phyloP scores from a whole-genome alignment of 2,797 vertebrate species.

The Acipenser ruthenus region DNA sequence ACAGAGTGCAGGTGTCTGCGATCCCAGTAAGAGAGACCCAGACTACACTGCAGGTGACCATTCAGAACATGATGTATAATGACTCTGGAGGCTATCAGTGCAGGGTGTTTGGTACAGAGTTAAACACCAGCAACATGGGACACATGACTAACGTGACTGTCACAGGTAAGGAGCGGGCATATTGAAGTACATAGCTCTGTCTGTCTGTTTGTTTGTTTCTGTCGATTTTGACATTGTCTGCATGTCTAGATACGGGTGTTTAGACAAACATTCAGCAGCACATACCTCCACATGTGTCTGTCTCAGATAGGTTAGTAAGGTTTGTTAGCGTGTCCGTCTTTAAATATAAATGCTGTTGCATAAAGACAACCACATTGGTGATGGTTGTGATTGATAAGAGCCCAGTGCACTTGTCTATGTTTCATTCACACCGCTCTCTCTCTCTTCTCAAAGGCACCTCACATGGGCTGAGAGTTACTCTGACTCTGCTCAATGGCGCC shows the following conservation, averaged over 20 bases:
- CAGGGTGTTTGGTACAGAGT: slow-evolving; percentile 19
- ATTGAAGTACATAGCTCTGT: neutral
- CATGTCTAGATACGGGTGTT: neutral
- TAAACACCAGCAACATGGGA: slow-evolving; percentile 14
- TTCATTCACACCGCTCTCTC: neutral
- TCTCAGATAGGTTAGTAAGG: no score
- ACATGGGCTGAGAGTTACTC: no score
- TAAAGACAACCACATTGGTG: no score
- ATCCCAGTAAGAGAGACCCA: neutral
- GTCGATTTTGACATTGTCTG: neutral
- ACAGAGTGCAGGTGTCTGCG: slow-evolving; percentile 13
- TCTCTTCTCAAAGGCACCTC: no score
- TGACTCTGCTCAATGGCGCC: neutral
- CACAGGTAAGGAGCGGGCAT: slow-evolving; percentile 23
- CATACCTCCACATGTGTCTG: neutral
- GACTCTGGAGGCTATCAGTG: slow-evolving; percentile 47
- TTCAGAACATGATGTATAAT: slow-evolving; percentile 24
- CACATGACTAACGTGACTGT: slow-evolving; percentile 39
- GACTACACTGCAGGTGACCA: slow-evolving; percentile 25
- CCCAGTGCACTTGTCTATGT: neutral
- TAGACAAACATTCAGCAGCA: neutral
- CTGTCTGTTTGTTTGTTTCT: neutral
- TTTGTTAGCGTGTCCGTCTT: no score
- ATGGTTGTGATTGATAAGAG: no score
- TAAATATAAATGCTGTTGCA: no score